Evolutionary conservation across 2,888 invertebrate genomes (phyloP).

Genomic region (Subacronicta megacephala): DNA sequence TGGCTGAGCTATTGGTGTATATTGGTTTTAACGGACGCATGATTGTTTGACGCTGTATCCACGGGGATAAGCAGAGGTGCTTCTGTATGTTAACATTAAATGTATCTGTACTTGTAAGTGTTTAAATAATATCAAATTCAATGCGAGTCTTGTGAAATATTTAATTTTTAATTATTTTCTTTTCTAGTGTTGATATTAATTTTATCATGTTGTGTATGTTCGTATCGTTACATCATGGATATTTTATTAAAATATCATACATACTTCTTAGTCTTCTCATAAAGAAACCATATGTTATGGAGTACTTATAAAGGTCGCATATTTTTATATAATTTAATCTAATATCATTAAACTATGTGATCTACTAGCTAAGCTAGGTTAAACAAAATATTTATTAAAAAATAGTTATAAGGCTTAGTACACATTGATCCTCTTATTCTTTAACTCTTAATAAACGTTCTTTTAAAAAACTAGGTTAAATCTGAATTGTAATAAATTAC

Average conservation of each 20-base stretch:
- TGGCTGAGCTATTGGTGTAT: constrained; percentile 50
- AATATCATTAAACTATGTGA: constrained; percentile 50
- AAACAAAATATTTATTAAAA: constrained; percentile 17
- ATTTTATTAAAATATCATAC: constrained; percentile 12
- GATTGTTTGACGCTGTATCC: constrained; percentile 40
- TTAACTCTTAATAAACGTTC: too few relatives aligned
- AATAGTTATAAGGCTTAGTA: constrained; percentile 16
- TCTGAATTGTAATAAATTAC: too few relatives aligned
- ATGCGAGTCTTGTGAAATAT: constrained; percentile 32
- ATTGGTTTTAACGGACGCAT: constrained; percentile 30
- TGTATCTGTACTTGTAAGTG: constrained; percentile 55
- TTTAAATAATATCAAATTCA: constrained; percentile 50
- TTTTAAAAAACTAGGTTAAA: too few relatives aligned
- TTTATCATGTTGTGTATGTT: constrained; percentile 18
- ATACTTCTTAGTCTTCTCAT: not conserved
- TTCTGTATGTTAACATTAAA: constrained; percentile 53
- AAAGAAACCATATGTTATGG: constrained; percentile 17
- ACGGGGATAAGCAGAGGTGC: constrained; percentile 55
- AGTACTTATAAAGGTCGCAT: constrained; percentile 21
- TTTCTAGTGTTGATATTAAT: constrained; percentile 27
- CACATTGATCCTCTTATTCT: constrained; percentile 13
- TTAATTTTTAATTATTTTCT: constrained; percentile 25
- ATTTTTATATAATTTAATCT: constrained; percentile 13
- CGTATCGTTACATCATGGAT: constrained; percentile 16
- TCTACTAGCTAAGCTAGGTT: constrained; percentile 58